These are phyloP conservation scores for Agriopis marginaria DNA, from an alignment of 2,888 invertebrate genomes.

Conservation along the genomic window DNA sequence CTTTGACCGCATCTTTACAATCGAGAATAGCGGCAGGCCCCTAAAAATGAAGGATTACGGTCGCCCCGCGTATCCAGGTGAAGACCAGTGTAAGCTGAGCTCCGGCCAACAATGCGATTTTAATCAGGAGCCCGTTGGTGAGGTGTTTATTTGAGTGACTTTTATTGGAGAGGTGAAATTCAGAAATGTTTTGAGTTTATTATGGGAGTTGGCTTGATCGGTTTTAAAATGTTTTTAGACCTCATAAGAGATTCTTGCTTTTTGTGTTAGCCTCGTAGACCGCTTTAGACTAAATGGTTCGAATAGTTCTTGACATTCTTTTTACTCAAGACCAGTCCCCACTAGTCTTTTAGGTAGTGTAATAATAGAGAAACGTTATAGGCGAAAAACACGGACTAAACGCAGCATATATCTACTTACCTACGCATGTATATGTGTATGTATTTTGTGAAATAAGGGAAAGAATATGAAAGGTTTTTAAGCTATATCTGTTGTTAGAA, in stretches of 20 bases:
- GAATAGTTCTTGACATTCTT: background rate
- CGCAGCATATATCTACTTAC: no score
- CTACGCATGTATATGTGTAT: no score
- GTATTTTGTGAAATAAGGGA: no score
- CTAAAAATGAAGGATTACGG: constrained; percentile 62
- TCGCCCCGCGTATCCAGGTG: constrained; percentile 46
- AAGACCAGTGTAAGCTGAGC: constrained; percentile 44
- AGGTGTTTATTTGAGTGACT: constrained; percentile 29
- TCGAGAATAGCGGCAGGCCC: constrained; percentile 27
- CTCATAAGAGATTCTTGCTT: background rate
- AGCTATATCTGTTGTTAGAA: no score
- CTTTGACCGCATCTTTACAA: constrained; percentile 13
- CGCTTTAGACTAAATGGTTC: no score
- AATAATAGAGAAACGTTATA: no score
- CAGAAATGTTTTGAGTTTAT: constrained; percentile 4
- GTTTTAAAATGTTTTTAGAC: background rate
- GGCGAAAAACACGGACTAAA: no score
- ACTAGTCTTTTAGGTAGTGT: no score
- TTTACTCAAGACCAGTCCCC: background rate
- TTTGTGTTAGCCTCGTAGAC: background rate
- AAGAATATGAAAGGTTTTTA: no score
- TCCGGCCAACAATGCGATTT: constrained; percentile 28
- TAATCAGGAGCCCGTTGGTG: constrained; percentile 21
- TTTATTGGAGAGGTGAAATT: constrained; percentile 20
- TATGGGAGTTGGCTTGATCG: background rate